Percentiles rank a stretch among this genome's conserved stretches.
phyloP scores from a whole-genome alignment of 2,888 invertebrate species.

The Tiliacea citrago region DNA sequence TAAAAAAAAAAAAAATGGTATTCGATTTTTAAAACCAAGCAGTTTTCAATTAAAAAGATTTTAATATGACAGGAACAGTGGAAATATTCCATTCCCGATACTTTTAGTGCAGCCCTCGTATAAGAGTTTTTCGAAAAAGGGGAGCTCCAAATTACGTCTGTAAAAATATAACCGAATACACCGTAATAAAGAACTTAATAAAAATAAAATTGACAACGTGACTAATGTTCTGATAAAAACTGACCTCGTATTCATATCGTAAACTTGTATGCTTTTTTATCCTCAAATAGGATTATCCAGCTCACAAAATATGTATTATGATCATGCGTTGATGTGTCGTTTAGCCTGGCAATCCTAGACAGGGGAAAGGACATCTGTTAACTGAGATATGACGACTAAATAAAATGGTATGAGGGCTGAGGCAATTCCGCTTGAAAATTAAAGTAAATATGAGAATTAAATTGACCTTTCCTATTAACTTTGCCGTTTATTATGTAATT shows the following conservation, averaged over 20 bases:
- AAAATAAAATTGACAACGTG: constrained; percentile 2
- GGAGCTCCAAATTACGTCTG: not conserved
- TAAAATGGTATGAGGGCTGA: constrained; percentile 24
- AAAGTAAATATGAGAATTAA: constrained; percentile 28
- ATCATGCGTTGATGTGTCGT: not conserved
- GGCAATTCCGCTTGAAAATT: constrained; percentile 29
- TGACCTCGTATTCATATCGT: not conserved
- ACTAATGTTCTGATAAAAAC: constrained; percentile 16
- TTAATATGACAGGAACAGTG: no score
- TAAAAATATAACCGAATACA: not conserved
- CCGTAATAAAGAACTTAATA: not conserved
- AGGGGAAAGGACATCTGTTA: constrained; percentile 15
- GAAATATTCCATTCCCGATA: no score
- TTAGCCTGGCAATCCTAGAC: constrained; percentile 18
- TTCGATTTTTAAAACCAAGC: no score
- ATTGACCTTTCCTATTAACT: constrained; percentile 7
- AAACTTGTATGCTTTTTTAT: constrained; percentile 2
- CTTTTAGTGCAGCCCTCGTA: no score
- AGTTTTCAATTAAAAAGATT: no score
- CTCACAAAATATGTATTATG: constrained; percentile 1
- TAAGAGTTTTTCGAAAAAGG: not conserved
- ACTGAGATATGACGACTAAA: constrained; percentile 49
- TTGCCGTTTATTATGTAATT: not conserved
- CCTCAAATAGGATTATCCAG: not conserved
- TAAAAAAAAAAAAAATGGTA: no score